Conservation (phyloP, 2,113 vertebrate genomes). For the Zosterops lateralis region DNA sequence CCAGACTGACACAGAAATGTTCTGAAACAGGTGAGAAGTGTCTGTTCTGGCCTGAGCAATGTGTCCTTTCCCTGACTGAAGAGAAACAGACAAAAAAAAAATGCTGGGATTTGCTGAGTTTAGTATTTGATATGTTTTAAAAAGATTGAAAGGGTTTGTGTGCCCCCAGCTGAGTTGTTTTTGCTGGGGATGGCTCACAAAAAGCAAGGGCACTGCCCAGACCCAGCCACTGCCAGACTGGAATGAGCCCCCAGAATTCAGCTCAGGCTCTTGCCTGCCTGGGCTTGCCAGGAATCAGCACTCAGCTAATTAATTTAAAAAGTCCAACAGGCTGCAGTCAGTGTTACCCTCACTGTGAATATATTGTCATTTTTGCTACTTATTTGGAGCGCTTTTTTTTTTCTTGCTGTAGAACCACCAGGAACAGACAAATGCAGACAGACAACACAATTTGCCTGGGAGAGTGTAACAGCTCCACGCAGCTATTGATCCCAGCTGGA, state of each 20-base stretch:
- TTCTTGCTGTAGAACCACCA: background rate
- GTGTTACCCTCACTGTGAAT: background rate
- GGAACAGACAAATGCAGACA: background rate
- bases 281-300: background rate
- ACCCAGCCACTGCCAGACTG: background rate
- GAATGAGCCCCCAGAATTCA: background rate
- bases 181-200: background rate
- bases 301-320: constrained; percentile 5
- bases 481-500: background rate
- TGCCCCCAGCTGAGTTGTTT: background rate
- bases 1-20: rapidly evolving
- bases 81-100: background rate
- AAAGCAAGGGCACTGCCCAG: background rate
- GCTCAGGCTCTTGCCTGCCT: background rate
- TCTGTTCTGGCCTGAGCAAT: rapidly evolving
- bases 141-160: background rate
- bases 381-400: background rate
- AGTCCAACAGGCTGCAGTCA: constrained; percentile 34
- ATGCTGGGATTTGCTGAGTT: background rate
- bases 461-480: background rate
- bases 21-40: background rate
- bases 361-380: background rate
- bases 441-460: background rate
- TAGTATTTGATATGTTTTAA: background rate
- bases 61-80: background rate